These are phyloP conservation scores for Phataginus tetradactyla DNA, from an alignment of 2,797 vertebrate genomes.

Conservation along the genomic window DNA sequence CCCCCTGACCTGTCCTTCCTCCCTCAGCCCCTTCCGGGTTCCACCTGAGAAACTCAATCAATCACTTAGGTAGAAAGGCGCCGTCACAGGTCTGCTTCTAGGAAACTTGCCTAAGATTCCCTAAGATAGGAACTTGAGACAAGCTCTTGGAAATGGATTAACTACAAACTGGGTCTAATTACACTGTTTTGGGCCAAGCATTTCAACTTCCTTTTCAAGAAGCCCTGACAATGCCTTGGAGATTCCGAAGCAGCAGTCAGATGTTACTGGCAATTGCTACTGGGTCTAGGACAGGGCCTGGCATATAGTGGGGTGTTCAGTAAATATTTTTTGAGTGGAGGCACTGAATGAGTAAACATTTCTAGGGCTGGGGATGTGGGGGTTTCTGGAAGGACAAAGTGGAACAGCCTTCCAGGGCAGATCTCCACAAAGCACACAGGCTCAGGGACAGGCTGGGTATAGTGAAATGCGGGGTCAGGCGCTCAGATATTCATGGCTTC, in stretches of 20 bases:
- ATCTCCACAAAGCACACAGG: background rate
- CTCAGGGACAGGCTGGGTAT: background rate
- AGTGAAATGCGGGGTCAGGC: conserved; percentile 29
- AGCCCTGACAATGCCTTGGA: background rate
- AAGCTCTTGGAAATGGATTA: background rate
- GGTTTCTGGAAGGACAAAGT: background rate
- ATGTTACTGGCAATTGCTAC: background rate
- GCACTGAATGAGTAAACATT: background rate
- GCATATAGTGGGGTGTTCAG: rapidly evolving
- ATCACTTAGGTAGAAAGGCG: rapidly evolving
- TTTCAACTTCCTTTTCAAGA: background rate
- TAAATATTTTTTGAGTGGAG: background rate
- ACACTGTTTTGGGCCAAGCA: background rate
- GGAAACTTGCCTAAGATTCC: background rate
- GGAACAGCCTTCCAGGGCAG: background rate
- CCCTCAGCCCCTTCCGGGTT: background rate
- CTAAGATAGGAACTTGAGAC: background rate
- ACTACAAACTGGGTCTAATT: background rate
- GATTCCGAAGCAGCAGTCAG: background rate
- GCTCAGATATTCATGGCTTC: conserved; percentile 63
- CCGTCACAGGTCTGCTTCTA: background rate
- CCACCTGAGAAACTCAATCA: background rate
- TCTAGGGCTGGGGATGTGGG: background rate
- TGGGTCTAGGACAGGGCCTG: background rate
- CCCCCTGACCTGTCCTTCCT: background rate